Base-by-base conservation (phyloP, 2,888 invertebrate genomes). In the Drosophila anomelani region DNA sequence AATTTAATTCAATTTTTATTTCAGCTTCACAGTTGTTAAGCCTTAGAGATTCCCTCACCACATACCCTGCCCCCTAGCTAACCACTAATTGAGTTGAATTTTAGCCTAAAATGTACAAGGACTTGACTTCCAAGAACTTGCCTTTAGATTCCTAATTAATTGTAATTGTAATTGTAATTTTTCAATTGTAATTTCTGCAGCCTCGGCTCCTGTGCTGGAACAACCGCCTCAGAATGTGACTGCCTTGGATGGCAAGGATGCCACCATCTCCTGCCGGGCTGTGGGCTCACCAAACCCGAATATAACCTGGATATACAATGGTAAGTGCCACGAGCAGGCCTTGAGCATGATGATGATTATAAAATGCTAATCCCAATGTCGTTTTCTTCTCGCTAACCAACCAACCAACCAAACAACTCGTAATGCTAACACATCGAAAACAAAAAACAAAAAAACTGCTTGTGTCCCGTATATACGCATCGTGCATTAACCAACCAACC, bases 161-260 rank as follows among this genome's bases (percentile, higher is more conserved):
- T 4, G 41, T 32, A 41, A 41, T n/a, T 56, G 1, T 23, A 12
- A 5, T 6, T 34, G 9, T 56, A 41, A 41, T n/a, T 32, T 4
- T 10, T 23, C 4, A 26, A 26, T 61, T 49, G 15, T 34, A 15
- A 0, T 64, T 58, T 61, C 36, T 66, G 46, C 80, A 98, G 98
- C 98, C 79, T 96, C 98, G 78, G 95, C 96, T 81, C 98, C 98
- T 34, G 94, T 97, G 80, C 96, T 98, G 95, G 96, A 96, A 92
- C 94, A 94, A 67, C 95, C 95, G 74, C 98, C 98, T 15, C 94
- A 95, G 91, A 98, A 98, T 94, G 93, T 96, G 76, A 98, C 98
- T 13, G 96, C 98, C 75, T 94, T 98, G 82, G 98, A 98, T 92
- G 98, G 98, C 59, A 97, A 97, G 93, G 98, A 98, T 93, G 97